Conservation (phyloP, 2,888 invertebrate species). For the Sericinus montela region DNA sequence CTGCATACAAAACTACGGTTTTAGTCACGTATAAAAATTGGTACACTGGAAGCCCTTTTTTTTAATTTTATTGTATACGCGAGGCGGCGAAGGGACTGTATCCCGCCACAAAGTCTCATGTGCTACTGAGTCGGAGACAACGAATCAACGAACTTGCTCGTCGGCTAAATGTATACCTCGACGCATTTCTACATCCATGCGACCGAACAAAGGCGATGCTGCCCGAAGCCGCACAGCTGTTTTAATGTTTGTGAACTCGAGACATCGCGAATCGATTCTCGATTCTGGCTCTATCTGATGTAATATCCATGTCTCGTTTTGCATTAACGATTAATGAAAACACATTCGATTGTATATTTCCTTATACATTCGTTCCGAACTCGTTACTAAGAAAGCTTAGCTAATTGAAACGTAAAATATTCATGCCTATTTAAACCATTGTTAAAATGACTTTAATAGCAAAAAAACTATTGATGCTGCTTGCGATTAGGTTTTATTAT, state of each 20-base stretch:
- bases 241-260: constrained; percentile 65
- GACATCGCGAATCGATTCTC: constrained; percentile 62
- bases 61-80: constrained; percentile 10
- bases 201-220: constrained; percentile 57
- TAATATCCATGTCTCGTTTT: constrained; percentile 31
- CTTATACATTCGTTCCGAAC: not conserved
- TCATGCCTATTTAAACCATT: not conserved
- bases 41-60: constrained; percentile 12
- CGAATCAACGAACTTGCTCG: constrained; percentile 57
- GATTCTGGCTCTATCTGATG: constrained; percentile 50
- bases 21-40: constrained; percentile 2
- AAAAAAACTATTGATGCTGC: not conserved
- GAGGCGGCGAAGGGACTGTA: not conserved
- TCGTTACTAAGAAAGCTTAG: not conserved
- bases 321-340: not conserved
- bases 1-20: constrained; percentile 6
- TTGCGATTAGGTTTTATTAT: not conserved
- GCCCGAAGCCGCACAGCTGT: constrained; percentile 65
- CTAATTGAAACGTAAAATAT: not conserved
- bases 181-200: constrained; percentile 32
- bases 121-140: constrained; percentile 34
- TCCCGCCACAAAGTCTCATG: not conserved
- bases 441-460: not conserved
- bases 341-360: not conserved
- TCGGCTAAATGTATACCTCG: constrained; percentile 23